phyloP scores from a whole-genome alignment of 2,113 vertebrate genomes.

The Phyllopteryx taeniolatus region DNA sequence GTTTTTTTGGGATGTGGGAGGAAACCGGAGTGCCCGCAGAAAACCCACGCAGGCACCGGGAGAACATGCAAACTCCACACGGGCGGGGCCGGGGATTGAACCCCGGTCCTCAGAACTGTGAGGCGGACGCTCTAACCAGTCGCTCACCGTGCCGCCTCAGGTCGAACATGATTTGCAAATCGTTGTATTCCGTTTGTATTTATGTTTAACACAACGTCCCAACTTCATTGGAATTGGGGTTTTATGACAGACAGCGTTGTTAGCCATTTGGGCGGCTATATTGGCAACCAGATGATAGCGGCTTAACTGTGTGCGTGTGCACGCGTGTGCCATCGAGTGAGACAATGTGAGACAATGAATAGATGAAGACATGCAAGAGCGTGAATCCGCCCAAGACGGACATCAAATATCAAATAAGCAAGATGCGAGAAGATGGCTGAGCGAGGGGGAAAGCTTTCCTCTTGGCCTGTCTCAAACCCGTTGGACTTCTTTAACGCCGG shows the following conservation, averaged over 20 bases:
- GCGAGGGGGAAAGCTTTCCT: conserved; percentile 30
- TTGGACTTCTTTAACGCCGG: conserved; percentile 44
- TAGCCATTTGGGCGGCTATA: conserved; percentile 68
- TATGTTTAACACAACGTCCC: too few relatives aligned
- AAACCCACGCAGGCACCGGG: too few relatives aligned
- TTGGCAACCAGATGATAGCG: conserved; percentile 64
- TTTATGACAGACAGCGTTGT: conserved; percentile 51
- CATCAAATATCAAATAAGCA: conserved; percentile 63
- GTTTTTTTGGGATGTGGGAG: too few relatives aligned
- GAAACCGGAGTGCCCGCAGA: too few relatives aligned
- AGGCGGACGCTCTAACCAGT: too few relatives aligned
- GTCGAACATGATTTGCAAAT: too few relatives aligned
- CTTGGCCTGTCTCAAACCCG: conserved; percentile 21
- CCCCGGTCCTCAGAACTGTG: too few relatives aligned
- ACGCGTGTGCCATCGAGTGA: conserved; percentile 47
- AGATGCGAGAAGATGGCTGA: conserved; percentile 46
- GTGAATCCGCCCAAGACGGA: conserved; percentile 58
- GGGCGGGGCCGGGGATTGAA: too few relatives aligned
- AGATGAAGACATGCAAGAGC: conserved; percentile 70
- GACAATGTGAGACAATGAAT: conserved; percentile 65
- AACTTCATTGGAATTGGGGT: too few relatives aligned
- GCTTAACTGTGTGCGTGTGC: conserved; percentile 18
- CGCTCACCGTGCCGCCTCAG: too few relatives aligned
- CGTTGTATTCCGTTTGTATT: too few relatives aligned
- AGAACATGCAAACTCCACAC: too few relatives aligned